These are phyloP conservation scores for Gymnobelideus leadbeateri DNA, from an alignment of 2,113 vertebrate species.

Conservation along the genomic window DNA sequence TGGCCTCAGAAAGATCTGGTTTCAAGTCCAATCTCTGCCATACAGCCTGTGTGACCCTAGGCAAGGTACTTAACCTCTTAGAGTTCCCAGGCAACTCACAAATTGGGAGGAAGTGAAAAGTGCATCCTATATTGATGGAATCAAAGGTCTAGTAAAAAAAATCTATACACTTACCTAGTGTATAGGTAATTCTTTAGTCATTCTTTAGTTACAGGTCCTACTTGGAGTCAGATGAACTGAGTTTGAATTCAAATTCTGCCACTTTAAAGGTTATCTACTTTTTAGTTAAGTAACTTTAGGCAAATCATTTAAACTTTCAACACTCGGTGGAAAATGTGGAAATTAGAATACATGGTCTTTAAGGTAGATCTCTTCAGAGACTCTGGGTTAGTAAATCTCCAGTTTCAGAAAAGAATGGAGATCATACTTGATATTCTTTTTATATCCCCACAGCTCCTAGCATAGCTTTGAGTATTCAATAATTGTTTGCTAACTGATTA, in stretches of 20 bases:
- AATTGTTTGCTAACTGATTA: background rate
- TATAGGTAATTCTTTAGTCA: too few relatives aligned
- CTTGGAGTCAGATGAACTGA: background rate
- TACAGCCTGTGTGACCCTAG: background rate
- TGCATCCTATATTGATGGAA: background rate
- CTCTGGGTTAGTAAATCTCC: background rate
- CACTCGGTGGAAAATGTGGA: background rate
- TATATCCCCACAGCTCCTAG: background rate
- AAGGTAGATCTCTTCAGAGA: background rate
- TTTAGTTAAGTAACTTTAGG: background rate
- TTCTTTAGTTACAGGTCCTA: background rate
- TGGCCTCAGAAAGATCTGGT: background rate
- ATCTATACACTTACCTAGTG: background rate
- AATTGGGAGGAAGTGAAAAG: background rate
- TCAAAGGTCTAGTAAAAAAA: background rate
- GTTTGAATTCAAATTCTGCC: too few relatives aligned
- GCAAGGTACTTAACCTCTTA: background rate
- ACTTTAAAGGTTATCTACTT: background rate
- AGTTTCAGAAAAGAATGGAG: background rate
- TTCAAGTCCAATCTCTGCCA: background rate
- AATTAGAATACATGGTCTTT: background rate
- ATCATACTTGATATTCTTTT: background rate
- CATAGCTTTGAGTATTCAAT: background rate
- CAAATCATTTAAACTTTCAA: background rate
- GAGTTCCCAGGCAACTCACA: background rate